A percentile compares a stretch with the other conserved stretches of the same genome.
Conservation (phyloP, 2,888 invertebrate genomes). For the Pycnomerus fuliginosus region DNA sequence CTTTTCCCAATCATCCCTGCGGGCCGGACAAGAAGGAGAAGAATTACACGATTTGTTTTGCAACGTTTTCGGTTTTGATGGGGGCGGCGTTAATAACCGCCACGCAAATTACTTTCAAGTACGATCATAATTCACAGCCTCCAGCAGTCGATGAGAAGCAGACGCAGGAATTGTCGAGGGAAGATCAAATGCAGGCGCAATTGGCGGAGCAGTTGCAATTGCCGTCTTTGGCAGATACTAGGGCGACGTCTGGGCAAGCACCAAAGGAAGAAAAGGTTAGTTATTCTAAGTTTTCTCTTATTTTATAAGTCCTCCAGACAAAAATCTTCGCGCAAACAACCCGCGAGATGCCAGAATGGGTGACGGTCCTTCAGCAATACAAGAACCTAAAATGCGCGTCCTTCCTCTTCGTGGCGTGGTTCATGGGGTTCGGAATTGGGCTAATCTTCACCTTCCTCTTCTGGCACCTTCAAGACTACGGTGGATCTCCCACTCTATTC, state of each 20-base stretch:
- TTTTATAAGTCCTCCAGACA: constrained; percentile 56
- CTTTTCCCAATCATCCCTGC: constrained; percentile 92
- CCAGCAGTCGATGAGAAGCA: constrained; percentile 39
- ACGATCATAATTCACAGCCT: constrained; percentile 51
- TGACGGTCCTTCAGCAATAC: constrained; percentile 86
- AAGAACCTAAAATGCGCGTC: constrained; percentile 88
- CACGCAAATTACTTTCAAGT: constrained; percentile 79
- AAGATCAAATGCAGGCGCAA: constrained; percentile 81
- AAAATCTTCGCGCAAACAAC: constrained; percentile 91
- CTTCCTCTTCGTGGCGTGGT: constrained; percentile 96
- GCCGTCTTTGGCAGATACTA: constrained; percentile 71
- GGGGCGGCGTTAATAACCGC: constrained; percentile 90
- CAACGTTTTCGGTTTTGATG: constrained; percentile 96
- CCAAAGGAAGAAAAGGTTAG: constrained; percentile 57
- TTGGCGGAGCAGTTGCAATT: constrained; percentile 80
- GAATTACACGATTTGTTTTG: constrained; percentile 98
- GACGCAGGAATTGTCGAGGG: constrained; percentile 58
- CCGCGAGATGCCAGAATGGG: constrained; percentile 90
- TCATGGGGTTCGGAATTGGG: constrained; percentile 99
- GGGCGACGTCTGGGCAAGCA: constrained; percentile 56
- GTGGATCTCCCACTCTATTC: constrained; percentile 95
- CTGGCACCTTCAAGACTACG: constrained; percentile 97
- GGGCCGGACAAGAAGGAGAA: constrained; percentile 88
- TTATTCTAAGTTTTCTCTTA: constrained; percentile 3
- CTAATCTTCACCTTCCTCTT: constrained; percentile 98